A percentile compares a stretch with the other conserved stretches of the same genome.
phyloP scores from a whole-genome alignment of 2,113 vertebrate species.

The Excalfactoria chinensis region DNA sequence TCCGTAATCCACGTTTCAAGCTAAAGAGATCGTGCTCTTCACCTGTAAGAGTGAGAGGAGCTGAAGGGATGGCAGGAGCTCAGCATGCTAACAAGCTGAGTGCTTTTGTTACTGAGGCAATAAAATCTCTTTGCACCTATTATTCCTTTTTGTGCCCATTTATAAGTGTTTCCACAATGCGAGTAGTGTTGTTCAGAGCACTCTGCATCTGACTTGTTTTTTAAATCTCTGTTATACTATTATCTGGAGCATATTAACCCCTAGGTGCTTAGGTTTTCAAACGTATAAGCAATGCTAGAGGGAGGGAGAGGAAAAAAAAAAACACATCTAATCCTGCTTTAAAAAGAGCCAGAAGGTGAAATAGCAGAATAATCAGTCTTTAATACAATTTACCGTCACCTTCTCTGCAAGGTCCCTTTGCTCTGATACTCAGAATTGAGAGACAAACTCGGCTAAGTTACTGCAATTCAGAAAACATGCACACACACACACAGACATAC shows the following conservation, averaged over 20 bases:
- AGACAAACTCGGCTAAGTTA: background rate
- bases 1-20: conserved; percentile 25
- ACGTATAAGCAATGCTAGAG: conserved; percentile 20
- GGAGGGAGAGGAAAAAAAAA: background rate
- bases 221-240: conserved; percentile 16
- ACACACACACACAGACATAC: background rate
- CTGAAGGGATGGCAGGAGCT: background rate
- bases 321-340: conserved; percentile 22
- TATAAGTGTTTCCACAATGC: conserved; percentile 47
- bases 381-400: conserved; percentile 42
- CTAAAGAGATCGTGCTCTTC: background rate
- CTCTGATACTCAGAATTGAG: conserved; percentile 19
- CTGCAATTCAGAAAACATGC: background rate
- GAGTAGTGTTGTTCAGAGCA: conserved; percentile 14
- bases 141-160: conserved; percentile 30
- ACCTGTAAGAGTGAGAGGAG: conserved; percentile 39
- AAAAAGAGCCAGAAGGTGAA: conserved; percentile 42
- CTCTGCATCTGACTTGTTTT: conserved; percentile 15
- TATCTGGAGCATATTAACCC: conserved; percentile 50
- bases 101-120: conserved; percentile 40
- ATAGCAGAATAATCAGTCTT: conserved; percentile 53
- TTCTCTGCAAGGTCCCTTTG: conserved; percentile 35
- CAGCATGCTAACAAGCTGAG: background rate
- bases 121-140: conserved; percentile 30
- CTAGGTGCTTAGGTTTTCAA: conserved; percentile 32